Evolutionary conservation across 2,888 invertebrate species (phyloP), one percentile per base, ranked within the genome.

Genomic region (Microchrysa polita): DNA sequence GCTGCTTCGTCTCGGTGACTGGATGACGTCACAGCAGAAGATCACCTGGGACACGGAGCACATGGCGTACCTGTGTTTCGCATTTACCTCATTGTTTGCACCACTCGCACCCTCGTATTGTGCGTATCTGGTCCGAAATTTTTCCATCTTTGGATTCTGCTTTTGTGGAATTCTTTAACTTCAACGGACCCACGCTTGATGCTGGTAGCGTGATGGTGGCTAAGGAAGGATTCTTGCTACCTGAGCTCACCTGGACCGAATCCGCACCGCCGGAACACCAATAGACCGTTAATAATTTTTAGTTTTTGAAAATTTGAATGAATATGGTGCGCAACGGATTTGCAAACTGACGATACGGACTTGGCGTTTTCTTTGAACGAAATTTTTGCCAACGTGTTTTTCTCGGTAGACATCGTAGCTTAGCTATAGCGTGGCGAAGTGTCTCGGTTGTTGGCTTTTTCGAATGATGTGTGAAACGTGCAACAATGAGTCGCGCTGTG

Each of bases 241-340:
- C 2, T 34, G 27, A 34, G 27, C 7, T n/a, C 7, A 34, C 27
- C 61, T 27, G 34, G 34, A 61, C 27, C n/a, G 42, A n/a, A n/a
- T n/a, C 18, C 18, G 52, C 52, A 18, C 14, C 5, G 52, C 52
- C 12, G 57, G 57, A 57, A 57, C n/a, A n/a, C n/a, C n/a, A n/a
- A n/a, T n/a, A n/a, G n/a, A n/a, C n/a, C n/a, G n/a, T 57, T 57
- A 22, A 57, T 23, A 20, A n/a, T n/a, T n/a, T n/a, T n/a, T n/a
- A n/a, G n/a, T n/a, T n/a, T n/a, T n/a, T n/a, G n/a, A n/a, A 22
- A 5, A 18, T 55, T 5, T 55, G 16, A 55, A 55, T 20, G 55
- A 48, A 48, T n/a, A 61, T 40, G 61, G 42, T 40, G 40, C 42
- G 61, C 5, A 40, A 40, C 61, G 61, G 61, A 61, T 61, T n/a